phyloP scores from a whole-genome alignment of 2,113 vertebrate genomes.

The Uria lomvia region DNA sequence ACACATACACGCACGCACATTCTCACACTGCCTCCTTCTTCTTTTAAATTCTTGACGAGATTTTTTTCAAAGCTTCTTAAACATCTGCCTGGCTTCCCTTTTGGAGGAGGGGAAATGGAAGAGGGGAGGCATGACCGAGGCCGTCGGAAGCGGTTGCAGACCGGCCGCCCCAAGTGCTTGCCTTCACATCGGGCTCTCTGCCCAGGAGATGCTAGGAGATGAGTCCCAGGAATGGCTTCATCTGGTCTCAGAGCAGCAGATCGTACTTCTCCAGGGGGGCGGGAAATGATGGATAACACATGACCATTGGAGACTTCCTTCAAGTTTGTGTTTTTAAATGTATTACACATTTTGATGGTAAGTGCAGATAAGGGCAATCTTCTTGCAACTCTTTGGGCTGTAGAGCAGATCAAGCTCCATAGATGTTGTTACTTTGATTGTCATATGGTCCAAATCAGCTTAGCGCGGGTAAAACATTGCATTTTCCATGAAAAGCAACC shows the following conservation, averaged over 20 bases:
- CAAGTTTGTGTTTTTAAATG: not conserved
- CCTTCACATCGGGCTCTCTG: rapidly evolving
- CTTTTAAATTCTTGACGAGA: not conserved
- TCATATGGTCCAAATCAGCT: not conserved
- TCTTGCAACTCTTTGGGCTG: not conserved
- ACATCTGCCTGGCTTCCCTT: not conserved
- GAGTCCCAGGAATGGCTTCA: not conserved
- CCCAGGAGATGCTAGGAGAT: not conserved
- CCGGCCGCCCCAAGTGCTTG: rapidly evolving
- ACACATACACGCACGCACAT: not conserved
- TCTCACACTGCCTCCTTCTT: not conserved
- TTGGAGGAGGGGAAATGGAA: not conserved
- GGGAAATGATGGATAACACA: not conserved
- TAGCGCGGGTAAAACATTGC: not conserved
- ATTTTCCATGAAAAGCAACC: not conserved
- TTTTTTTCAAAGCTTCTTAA: not conserved
- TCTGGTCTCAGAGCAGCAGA: not conserved
- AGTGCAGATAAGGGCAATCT: not conserved
- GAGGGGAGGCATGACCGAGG: not conserved
- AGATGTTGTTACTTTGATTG: not conserved
- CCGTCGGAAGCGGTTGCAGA: rapidly evolving
- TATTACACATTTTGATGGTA: not conserved
- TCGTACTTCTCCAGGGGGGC: not conserved
- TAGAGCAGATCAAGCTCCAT: not conserved
- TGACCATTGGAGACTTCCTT: not conserved